phyloP scores from a whole-genome alignment of 2,888 invertebrate genomes.

The Orthosia cruda region DNA sequence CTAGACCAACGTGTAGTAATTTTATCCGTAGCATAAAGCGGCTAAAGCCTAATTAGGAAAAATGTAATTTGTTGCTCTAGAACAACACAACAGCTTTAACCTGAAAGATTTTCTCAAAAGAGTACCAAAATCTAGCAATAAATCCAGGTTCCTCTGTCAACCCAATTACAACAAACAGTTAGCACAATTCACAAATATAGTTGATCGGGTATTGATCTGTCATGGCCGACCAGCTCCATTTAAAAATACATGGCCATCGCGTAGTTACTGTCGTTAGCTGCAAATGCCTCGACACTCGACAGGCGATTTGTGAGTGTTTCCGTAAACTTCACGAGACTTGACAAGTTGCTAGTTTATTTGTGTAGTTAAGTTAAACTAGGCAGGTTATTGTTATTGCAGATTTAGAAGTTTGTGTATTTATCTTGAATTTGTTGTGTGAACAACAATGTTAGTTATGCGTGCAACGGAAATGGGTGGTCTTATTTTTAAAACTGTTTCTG shows the following conservation, averaged over 20 bases:
- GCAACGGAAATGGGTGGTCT: too few species aligned
- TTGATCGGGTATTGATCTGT: conserved; percentile 56
- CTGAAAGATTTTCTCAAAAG: not conserved
- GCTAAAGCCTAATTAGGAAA: too few species aligned
- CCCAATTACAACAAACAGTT: not conserved
- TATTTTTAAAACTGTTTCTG: too few species aligned
- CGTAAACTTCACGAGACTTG: not conserved
- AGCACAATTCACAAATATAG: conserved; percentile 21
- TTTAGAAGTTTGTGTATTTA: not conserved
- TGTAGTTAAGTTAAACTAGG: not conserved
- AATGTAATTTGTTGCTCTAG: too few species aligned
- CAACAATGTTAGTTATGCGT: too few species aligned
- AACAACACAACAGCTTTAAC: not conserved
- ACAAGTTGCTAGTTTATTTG: not conserved
- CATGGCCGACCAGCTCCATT: conserved; percentile 34
- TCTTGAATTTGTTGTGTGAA: too few species aligned
- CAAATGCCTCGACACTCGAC: not conserved
- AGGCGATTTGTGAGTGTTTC: conserved; percentile 24
- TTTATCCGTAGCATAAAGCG: too few species aligned
- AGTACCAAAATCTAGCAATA: not conserved
- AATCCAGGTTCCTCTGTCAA: not conserved
- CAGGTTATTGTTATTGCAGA: not conserved
- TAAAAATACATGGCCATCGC: conserved; percentile 58
- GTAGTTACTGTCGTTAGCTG: conserved; percentile 3
- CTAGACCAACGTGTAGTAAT: too few species aligned